phyloP scores from a whole-genome alignment of 2,797 vertebrate species.

The Myoxocephalus aenaeus region DNA sequence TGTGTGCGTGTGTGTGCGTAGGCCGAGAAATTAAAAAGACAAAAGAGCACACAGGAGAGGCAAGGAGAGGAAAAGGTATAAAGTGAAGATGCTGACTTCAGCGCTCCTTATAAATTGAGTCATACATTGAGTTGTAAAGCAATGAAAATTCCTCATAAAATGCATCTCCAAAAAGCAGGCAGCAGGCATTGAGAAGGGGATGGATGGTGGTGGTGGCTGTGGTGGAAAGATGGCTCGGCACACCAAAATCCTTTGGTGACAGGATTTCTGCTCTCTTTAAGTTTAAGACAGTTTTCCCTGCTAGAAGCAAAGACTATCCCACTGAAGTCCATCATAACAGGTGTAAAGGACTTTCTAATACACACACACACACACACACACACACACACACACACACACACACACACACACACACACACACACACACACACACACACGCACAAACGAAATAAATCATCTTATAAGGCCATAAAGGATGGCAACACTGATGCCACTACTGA shows the following conservation, averaged over 20 bases:
- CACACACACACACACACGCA: slow-evolving; percentile 11
- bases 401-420: too few species aligned
- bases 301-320: slow-evolving; percentile 13
- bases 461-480: slow-evolving; percentile 41
- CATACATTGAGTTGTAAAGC: slow-evolving; percentile 78
- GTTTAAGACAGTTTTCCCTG: slow-evolving; percentile 40
- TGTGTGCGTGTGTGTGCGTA: background rate
- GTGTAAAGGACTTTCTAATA: slow-evolving; percentile 48
- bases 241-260: slow-evolving; percentile 61
- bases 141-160: slow-evolving; percentile 81
- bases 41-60: slow-evolving; percentile 68
- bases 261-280: slow-evolving; percentile 56
- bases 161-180: slow-evolving; percentile 58
- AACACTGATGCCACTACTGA: slow-evolving; percentile 35
- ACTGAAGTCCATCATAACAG: slow-evolving; percentile 61
- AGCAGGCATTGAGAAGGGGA: slow-evolving; percentile 55
- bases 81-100: slow-evolving; percentile 78
- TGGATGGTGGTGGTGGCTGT: slow-evolving; percentile 63
- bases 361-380: background rate
- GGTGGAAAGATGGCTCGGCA: slow-evolving; percentile 77
- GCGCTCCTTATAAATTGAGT: slow-evolving; percentile 79
- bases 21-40: slow-evolving; percentile 62
- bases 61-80: slow-evolving; percentile 61
- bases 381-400: too few species aligned
- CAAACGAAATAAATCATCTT: slow-evolving; percentile 29